Evolutionary conservation across 1,140 invertebrate species (phyloP).

Genomic region (Stegodyphus mimosarum): DNA sequence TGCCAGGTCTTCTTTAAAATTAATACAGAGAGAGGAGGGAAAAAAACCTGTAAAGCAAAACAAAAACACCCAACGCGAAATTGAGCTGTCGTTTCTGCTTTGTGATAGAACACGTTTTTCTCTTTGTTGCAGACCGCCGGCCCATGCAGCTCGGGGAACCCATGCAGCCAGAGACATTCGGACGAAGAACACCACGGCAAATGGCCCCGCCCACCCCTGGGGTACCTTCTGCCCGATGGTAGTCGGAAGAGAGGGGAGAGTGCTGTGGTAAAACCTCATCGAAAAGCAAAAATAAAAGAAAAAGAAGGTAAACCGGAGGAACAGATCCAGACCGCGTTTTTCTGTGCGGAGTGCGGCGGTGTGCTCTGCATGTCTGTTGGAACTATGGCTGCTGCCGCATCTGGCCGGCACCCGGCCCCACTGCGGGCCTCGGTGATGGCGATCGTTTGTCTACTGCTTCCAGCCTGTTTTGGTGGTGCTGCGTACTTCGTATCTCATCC

Average conservation of each 20-base stretch:
- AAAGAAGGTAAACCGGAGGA: constrained; percentile 22
- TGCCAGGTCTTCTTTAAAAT: background rate
- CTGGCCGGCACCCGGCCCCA: background rate
- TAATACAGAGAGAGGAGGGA: background rate
- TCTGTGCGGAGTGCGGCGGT: background rate
- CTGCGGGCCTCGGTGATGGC: background rate
- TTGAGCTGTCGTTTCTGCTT: constrained; percentile 4
- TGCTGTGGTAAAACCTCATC: background rate
- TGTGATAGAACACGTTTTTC: constrained; percentile 16
- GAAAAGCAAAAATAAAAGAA: background rate
- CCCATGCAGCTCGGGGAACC: background rate
- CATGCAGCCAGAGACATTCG: no score
- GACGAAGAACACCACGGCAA: constrained; percentile 6
- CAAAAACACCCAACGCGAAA: constrained; percentile 11
- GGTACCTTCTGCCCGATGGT: constrained; percentile 13
- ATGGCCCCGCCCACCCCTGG: constrained; percentile 30
- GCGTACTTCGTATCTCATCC: constrained; percentile 19
- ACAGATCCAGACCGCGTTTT: constrained; percentile 4
- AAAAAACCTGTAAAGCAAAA: background rate
- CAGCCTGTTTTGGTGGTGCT: background rate
- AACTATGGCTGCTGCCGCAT: constrained; percentile 2
- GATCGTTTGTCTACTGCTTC: background rate
- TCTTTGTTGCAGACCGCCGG: constrained; percentile 15
- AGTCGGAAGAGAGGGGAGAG: background rate
- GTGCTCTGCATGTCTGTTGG: background rate